phyloP scores from a whole-genome alignment of 2,888 invertebrate species.

The Eilema caniola region DNA sequence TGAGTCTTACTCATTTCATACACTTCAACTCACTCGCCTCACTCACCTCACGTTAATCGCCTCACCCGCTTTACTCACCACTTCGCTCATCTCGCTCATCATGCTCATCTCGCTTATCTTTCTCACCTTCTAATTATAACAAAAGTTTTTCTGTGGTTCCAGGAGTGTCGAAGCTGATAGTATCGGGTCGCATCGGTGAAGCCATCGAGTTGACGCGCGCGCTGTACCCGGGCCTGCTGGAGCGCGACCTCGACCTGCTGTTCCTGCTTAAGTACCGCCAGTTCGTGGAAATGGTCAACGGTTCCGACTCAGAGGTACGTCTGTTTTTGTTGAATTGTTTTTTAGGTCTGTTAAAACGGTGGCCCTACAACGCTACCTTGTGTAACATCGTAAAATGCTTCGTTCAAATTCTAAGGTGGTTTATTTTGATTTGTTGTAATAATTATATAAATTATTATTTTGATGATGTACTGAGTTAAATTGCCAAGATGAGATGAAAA shows the following conservation, averaged over 20 bases:
- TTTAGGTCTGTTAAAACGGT: background rate
- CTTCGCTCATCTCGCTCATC: too few species aligned
- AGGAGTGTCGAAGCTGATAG: conserved; percentile 97
- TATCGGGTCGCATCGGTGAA: conserved; percentile 97
- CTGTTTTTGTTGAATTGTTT: too few species aligned
- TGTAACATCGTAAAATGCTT: background rate
- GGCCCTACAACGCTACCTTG: background rate
- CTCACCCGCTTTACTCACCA: too few species aligned
- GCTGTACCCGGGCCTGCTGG: conserved; percentile 97
- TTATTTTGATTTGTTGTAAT: background rate
- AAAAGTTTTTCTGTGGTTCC: conserved; percentile 27
- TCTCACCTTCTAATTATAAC: too few species aligned
- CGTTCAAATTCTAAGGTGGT: background rate
- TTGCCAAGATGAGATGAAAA: background rate
- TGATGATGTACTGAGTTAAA: background rate
- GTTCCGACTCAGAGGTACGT: conserved; percentile 90
- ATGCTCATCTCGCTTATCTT: too few species aligned
- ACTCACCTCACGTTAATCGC: too few species aligned
- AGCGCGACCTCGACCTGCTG: conserved; percentile 95
- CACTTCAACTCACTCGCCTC: background rate
- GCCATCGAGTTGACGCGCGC: conserved; percentile 96
- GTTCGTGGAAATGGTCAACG: conserved; percentile 99
- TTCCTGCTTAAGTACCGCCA: conserved; percentile 99
- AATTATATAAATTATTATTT: background rate
- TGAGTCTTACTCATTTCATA: conserved; percentile 60